Base-by-base conservation (phyloP, 2,113 vertebrate genomes). In the Bubo bubo region DNA sequence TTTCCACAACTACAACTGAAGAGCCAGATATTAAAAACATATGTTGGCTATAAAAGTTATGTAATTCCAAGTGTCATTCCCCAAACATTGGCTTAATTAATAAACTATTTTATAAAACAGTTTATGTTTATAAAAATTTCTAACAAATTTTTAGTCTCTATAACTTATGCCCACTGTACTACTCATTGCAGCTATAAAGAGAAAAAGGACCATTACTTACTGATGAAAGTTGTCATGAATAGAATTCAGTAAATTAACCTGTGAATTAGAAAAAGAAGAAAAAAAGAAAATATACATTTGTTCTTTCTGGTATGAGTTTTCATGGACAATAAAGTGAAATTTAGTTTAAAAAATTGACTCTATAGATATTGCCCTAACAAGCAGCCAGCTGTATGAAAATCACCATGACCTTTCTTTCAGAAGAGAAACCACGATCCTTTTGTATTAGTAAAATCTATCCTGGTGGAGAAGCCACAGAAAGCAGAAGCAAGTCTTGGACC, bases 181-280 rank as follows among this genome's bases (percentile, higher is more conserved):
- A 67, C 15, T 37, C 49, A 50, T 58, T 20, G 52, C 49, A 89
- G 39, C 10, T 60, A 37, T 9, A 30, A 35, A 19, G 21, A 91
- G 39, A 75, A 35, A 83, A 86, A 80, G 21, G 26, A 45, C 13
- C 1, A 3, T 80, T 96, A 99, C 99, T 99, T 96, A 99, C 99
- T 99, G 99, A 30, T 99, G 99, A 97, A 99, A 99, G 98, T 99
- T 99, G 97, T 99, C 99, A 67, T 99, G 99, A 84, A 99, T 99
- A 80, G 99, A 99, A 97, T 99, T 99, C 93, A 99, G 98, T 91
- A 99, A 98, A 96, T 99, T 99, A 88, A 99, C 99, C 99, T 99
- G 95, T 43, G 35, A 95, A 55, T 79, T 35, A 14, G 11, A 34
- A 47, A 71, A 45, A 26, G 90, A 75, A 92, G 66, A 79, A 30